A percentile compares a stretch with the other conserved stretches of the same genome.
Evolutionary conservation across 2,888 invertebrate genomes (phyloP).

Genomic region (Lithophane socia): DNA sequence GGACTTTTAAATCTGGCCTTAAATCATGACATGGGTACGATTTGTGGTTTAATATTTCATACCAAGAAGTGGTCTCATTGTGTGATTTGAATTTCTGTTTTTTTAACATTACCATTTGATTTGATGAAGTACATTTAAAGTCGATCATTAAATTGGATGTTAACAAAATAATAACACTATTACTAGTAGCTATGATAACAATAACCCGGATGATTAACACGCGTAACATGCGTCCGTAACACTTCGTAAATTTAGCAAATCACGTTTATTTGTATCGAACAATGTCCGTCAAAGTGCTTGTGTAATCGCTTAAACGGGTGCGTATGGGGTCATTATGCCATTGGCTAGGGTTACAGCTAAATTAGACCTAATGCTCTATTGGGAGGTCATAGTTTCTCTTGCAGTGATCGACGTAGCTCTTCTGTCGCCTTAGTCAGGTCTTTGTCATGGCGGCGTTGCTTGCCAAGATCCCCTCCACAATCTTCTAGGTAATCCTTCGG

Average conservation of each 20-base stretch:
- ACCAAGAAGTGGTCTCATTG: constrained; percentile 1
- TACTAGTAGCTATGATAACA: constrained; percentile 59
- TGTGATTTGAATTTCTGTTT: constrained; percentile 1
- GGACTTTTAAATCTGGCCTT: constrained; percentile 34
- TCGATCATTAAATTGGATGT: constrained; percentile 17
- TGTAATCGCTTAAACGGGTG: constrained; percentile 69
- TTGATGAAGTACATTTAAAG: constrained; percentile 3
- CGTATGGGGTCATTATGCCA: constrained; percentile 67
- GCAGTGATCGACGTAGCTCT: constrained; percentile 93
- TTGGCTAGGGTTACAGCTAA: constrained; percentile 71
- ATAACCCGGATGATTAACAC: constrained; percentile 59
- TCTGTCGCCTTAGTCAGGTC: constrained; percentile 93
- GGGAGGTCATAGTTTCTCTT: constrained; percentile 93
- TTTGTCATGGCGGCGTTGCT: constrained; percentile 88
- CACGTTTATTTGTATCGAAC: constrained; percentile 70
- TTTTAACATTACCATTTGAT: neutral
- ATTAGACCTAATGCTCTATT: constrained; percentile 68
- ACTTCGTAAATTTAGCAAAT: constrained; percentile 69
- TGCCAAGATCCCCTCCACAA: constrained; percentile 87
- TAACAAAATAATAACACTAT: constrained; percentile 51
- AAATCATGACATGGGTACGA: constrained; percentile 23
- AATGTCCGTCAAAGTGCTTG: constrained; percentile 69
- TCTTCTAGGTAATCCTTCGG: constrained; percentile 95
- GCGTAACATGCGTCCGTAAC: constrained; percentile 56
- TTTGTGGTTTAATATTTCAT: constrained; percentile 28